Evolutionary conservation across 1,140 invertebrate genomes (phyloP).

Genomic region (Mamestra configurata): DNA sequence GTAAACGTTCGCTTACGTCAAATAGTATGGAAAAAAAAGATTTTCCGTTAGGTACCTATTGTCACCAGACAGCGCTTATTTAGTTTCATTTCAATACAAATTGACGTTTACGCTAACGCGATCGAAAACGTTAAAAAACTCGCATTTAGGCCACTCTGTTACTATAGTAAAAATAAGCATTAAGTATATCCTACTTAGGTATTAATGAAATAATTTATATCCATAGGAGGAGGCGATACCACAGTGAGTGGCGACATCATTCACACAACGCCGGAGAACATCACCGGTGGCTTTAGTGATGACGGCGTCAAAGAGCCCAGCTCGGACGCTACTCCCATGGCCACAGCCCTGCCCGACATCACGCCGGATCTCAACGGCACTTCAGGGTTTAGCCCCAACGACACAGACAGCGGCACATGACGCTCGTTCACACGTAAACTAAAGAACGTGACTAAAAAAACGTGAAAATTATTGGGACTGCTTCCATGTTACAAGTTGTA

Average conservation of each 20-base stretch:
- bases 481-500: background rate
- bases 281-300: slow-evolving; percentile 52
- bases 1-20: too few species aligned
- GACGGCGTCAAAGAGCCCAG: slow-evolving; percentile 45
- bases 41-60: too few species aligned
- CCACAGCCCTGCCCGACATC: slow-evolving; percentile 41
- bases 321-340: background rate
- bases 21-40: too few species aligned
- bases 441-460: slow-evolving; percentile 1
- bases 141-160: too few species aligned
- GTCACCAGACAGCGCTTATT: too few species aligned
- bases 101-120: too few species aligned
- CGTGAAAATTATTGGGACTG: slow-evolving; percentile 1
- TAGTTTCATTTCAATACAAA: too few species aligned
- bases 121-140: too few species aligned
- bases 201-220: slow-evolving; percentile 51
- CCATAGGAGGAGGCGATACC: slow-evolving; percentile 83
- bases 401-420: slow-evolving; percentile 70
- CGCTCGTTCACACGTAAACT: background rate
- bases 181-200: too few species aligned
- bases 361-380: slow-evolving; percentile 46
- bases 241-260: slow-evolving; percentile 71
- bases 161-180: too few species aligned
- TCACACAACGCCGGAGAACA: slow-evolving; percentile 58
- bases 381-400: slow-evolving; percentile 52